phyloP scores from a whole-genome alignment of 2,797 vertebrate species.

The Sylvia borin region DNA sequence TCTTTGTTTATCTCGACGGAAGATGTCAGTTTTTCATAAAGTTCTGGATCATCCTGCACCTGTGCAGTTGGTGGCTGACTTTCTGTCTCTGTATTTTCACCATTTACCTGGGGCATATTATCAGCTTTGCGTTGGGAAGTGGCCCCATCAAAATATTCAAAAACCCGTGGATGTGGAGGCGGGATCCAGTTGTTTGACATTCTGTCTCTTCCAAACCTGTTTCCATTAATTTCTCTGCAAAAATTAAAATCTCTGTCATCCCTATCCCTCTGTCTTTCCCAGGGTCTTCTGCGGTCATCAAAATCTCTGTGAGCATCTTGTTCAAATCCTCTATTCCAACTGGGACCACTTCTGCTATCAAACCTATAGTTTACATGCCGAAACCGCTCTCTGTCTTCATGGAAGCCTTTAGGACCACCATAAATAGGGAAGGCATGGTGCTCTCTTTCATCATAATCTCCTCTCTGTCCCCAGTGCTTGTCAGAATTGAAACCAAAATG shows the following conservation, averaged over 20 bases:
- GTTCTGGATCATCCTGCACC: conserved; percentile 79
- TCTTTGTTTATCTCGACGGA: conserved; percentile 88
- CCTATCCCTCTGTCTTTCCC: conserved; percentile 96
- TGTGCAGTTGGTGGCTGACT: conserved; percentile 77
- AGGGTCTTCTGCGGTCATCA: conserved; percentile 93
- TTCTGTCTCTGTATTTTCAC: conserved; percentile 85
- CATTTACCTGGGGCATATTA: conserved; percentile 84
- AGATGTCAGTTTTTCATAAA: conserved; percentile 81
- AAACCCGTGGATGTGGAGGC: conserved; percentile 79
- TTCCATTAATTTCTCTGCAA: conserved; percentile 93
- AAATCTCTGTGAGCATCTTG: conserved; percentile 93
- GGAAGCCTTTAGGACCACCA: conserved; percentile 87
- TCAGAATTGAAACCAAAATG: conserved; percentile 91
- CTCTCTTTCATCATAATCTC: conserved; percentile 96
- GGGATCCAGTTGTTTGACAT: conserved; percentile 83
- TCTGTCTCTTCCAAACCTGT: conserved; percentile 88
- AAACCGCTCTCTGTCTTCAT: conserved; percentile 87
- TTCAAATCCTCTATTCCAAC: conserved; percentile 87
- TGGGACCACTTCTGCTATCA: conserved; percentile 86
- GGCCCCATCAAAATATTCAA: conserved; percentile 83
- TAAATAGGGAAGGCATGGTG: conserved; percentile 79
- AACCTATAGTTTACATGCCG: conserved; percentile 89
- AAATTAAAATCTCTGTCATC: conserved; percentile 98
- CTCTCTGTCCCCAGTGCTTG: conserved; percentile 93
- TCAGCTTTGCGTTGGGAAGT: conserved; percentile 80